A percentile compares a stretch with the other conserved stretches of the same genome.
phyloP scores from a whole-genome alignment of 1,140 invertebrate genomes.

The Drosophila kepulauana region DNA sequence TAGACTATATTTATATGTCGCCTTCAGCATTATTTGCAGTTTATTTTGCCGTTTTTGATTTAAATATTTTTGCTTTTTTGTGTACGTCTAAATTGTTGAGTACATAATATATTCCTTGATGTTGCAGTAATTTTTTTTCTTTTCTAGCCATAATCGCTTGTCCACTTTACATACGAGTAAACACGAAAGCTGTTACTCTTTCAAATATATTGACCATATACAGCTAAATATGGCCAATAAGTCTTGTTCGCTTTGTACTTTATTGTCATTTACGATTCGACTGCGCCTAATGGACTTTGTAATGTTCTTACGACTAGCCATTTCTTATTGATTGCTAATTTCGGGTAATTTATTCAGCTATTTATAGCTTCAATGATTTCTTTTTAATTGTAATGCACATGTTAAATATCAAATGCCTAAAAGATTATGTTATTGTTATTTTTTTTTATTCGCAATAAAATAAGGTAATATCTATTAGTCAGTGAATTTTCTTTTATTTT shows the following conservation, averaged over 20 bases:
- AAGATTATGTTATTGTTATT: too few relatives aligned
- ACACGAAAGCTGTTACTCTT: constrained; percentile 8
- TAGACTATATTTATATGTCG: constrained; percentile 55
- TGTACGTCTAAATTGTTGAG: constrained; percentile 11
- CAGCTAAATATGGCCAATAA: constrained; percentile 22
- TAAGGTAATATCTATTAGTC: too few relatives aligned
- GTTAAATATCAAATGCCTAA: not conserved
- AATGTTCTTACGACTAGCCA: constrained; percentile 12
- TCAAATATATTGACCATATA: constrained; percentile 32
- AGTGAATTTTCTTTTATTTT: too few relatives aligned
- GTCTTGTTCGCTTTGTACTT: constrained; percentile 2
- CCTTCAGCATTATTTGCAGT: constrained; percentile 60
- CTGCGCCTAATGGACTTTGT: constrained; percentile 30
- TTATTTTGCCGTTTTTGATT: constrained; percentile 55
- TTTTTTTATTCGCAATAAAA: too few relatives aligned
- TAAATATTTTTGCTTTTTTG: constrained; percentile 1
- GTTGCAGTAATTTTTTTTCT: constrained; percentile 24
- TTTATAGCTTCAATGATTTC: not conserved
- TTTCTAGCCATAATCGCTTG: constrained; percentile 14
- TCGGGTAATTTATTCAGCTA: not conserved
- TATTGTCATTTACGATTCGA: constrained; percentile 21
- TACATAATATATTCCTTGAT: constrained; percentile 8
- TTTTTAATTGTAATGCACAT: not conserved
- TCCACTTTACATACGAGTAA: constrained; percentile 16
- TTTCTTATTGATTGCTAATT: not conserved